Evolutionary conservation across 2,888 invertebrate species (phyloP).

Genomic region (Brachypterus glaber): DNA sequence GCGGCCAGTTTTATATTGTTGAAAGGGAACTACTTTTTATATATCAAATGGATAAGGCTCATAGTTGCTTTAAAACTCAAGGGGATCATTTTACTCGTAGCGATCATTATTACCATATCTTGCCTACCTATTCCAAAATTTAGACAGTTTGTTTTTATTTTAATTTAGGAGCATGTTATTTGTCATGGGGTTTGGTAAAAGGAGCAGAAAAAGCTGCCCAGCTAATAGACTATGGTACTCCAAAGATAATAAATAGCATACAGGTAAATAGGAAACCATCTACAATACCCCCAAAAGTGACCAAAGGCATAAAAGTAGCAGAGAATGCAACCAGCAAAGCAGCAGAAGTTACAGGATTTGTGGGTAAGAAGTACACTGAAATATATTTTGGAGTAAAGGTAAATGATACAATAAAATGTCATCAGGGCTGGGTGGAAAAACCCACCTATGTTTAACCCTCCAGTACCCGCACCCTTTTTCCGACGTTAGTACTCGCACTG

Average conservation of each 20-base stretch:
- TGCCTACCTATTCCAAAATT: constrained; percentile 3
- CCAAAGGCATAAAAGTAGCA: constrained; percentile 51
- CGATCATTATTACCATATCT: too few relatives aligned
- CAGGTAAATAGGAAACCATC: constrained; percentile 39
- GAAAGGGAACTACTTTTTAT: constrained; percentile 1
- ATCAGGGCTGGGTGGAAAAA: too few relatives aligned
- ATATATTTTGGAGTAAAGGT: too few relatives aligned
- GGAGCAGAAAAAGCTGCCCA: constrained; percentile 58
- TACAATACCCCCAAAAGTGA: constrained; percentile 47
- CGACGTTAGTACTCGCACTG: too few relatives aligned
- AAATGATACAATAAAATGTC: too few relatives aligned
- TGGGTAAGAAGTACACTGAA: too few relatives aligned
- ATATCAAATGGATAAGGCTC: not conserved
- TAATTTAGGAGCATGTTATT: constrained; percentile 50
- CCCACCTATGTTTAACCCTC: too few relatives aligned
- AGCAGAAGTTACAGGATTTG: constrained; percentile 56
- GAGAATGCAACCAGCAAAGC: constrained; percentile 58
- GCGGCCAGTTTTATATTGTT: too few relatives aligned
- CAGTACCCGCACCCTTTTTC: too few relatives aligned
- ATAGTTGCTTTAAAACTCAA: too few relatives aligned
- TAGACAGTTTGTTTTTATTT: too few relatives aligned
- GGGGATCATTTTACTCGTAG: too few relatives aligned
- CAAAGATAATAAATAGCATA: constrained; percentile 50
- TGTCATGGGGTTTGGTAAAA: constrained; percentile 55
- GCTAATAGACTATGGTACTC: constrained; percentile 51